Evolutionary conservation across 2,113 vertebrate species (phyloP).

Genomic region (Coturnix japonica): DNA sequence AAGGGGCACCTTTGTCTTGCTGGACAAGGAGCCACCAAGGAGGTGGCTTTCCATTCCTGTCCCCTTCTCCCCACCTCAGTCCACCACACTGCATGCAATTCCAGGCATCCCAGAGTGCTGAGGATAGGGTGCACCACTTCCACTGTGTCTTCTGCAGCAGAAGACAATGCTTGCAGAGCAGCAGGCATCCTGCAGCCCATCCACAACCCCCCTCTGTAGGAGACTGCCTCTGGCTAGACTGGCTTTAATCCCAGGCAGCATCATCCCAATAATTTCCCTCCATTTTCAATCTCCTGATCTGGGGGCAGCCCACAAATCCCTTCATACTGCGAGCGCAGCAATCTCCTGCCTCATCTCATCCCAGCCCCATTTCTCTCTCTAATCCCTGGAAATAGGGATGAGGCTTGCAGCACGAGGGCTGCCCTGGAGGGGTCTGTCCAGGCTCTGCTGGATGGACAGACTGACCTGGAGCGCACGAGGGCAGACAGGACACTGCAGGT

Average conservation of each 20-base stretch:
- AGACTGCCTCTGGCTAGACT: neutral
- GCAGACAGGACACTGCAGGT: neutral
- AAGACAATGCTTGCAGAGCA: neutral
- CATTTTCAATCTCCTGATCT: slow-evolving; percentile 59
- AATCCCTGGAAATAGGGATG: slow-evolving; percentile 27
- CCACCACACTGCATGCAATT: neutral
- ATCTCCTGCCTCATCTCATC: slow-evolving; percentile 52
- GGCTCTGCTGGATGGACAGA: fast-evolving
- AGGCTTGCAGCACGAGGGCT: neutral
- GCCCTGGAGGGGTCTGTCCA: neutral
- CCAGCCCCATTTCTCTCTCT: slow-evolving; percentile 6
- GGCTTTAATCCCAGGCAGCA: slow-evolving; percentile 66
- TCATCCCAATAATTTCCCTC: slow-evolving; percentile 39
- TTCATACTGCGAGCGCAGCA: slow-evolving; percentile 29
- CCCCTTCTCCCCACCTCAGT: neutral
- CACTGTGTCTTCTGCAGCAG: neutral
- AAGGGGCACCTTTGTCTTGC: neutral
- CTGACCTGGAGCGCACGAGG: fast-evolving
- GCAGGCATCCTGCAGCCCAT: neutral
- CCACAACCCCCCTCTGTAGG: neutral
- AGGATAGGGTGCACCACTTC: fast-evolving
- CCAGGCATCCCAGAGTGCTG: neutral
- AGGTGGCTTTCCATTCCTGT: no score
- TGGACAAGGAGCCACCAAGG: neutral
- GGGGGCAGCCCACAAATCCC: slow-evolving; percentile 49